These are phyloP conservation scores for Wasmannia auropunctata DNA, from an alignment of 1,140 invertebrate species.

Conservation along the genomic window DNA sequence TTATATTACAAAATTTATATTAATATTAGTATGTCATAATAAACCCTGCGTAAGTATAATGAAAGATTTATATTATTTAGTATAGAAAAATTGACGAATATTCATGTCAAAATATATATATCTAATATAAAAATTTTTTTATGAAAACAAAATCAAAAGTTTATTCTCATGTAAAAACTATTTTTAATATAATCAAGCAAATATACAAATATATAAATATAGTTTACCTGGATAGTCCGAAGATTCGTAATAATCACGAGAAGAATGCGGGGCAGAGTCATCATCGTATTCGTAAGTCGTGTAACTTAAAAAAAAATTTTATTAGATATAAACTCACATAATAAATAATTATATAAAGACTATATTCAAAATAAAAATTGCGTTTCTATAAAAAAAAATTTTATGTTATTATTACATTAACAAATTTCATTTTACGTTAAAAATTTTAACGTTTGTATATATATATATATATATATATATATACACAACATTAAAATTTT, in stretches of 20 bases:
- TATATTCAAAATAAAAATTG: neutral
- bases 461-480: neutral
- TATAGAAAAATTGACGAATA: too few species aligned
- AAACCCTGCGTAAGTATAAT: constrained; percentile 4
- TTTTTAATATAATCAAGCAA: constrained; percentile 5
- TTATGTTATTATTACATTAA: neutral
- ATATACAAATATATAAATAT: constrained; percentile 29
- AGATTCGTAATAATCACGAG: constrained; percentile 83
- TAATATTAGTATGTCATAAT: neutral
- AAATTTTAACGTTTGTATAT: neutral
- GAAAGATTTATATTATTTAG: constrained; percentile 6
- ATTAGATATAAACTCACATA: constrained; percentile 45
- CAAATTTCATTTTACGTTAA: neutral
- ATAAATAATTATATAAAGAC: neutral
- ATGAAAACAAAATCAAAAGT: neutral
- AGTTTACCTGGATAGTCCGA: constrained; percentile 83
- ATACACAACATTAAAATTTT: neutral
- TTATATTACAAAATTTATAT: constrained; percentile 19
- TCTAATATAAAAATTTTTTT: neutral
- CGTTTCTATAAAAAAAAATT: neutral
- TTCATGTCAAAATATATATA: neutral
- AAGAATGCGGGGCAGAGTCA: constrained; percentile 79
- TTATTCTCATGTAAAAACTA: neutral
- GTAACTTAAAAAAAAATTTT: constrained; percentile 76
- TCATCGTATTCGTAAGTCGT: constrained; percentile 83